These are phyloP conservation scores for Temnothorax ravouxi DNA, from an alignment of 2,888 invertebrate genomes.

Conservation along the genomic window DNA sequence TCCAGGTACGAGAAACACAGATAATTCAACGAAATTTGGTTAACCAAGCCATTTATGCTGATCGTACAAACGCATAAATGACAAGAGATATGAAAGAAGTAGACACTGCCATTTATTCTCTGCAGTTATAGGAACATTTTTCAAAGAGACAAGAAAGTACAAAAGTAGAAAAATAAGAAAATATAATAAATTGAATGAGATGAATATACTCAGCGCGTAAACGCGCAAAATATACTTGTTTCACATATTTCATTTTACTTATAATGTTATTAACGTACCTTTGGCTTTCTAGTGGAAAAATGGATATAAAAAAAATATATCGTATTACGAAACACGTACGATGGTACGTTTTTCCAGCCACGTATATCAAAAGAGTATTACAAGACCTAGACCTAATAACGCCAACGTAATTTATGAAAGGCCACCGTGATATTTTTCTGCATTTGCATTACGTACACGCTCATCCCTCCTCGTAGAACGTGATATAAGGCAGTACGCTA, in stretches of 20 bases:
- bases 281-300: not conserved
- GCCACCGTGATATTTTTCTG: not conserved
- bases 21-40: constrained; percentile 65
- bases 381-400: constrained; percentile 24
- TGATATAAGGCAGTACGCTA: constrained; percentile 11
- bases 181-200: not conserved
- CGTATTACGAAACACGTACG: not conserved
- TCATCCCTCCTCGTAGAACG: constrained; percentile 11
- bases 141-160: not conserved
- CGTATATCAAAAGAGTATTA: constrained; percentile 16
- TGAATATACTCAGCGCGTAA: not conserved
- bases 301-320: not conserved
- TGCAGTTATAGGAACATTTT: not conserved
- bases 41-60: constrained; percentile 16
- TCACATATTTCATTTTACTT: not conserved
- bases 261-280: not conserved
- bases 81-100: not conserved
- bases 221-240: not conserved
- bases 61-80: not conserved
- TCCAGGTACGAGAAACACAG: constrained; percentile 23
- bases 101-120: not conserved
- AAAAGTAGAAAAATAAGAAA: not conserved
- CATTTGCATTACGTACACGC: constrained; percentile 37
- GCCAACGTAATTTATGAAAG: constrained; percentile 22
- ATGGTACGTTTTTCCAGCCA: not conserved